Conservation (phyloP, 2,113 vertebrate genomes). For the Rhynchomys soricoides region DNA sequence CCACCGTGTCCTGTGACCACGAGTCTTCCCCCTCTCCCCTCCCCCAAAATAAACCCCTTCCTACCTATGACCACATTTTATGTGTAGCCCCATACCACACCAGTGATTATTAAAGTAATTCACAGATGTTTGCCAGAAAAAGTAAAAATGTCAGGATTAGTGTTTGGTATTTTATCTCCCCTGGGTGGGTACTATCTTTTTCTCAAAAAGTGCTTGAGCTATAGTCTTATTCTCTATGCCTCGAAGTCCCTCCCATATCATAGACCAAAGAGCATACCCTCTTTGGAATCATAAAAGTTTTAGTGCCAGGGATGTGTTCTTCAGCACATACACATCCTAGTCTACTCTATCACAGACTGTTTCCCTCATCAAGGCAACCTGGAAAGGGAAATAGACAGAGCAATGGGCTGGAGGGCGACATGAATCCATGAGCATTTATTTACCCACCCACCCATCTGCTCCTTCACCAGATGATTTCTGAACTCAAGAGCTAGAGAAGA, state of each 20-base stretch:
- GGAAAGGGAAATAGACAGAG: background rate
- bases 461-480: background rate
- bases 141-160: background rate
- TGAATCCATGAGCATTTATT: background rate
- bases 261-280: background rate
- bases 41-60: no score
- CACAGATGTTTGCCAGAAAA: background rate
- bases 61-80: background rate
- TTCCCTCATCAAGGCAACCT: background rate
- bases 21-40: background rate
- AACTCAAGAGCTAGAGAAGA: background rate
- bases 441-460: background rate
- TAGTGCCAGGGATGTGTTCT: background rate
- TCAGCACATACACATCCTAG: background rate
- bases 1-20: no score
- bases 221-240: background rate
- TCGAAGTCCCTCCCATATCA: background rate
- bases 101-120: background rate
- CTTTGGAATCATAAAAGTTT: background rate
- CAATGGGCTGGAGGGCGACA: background rate
- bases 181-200: background rate
- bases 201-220: background rate
- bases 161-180: background rate
- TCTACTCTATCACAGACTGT: background rate
- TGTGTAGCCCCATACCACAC: background rate